Percentiles rank a stretch among this genome's conserved stretches.
phyloP scores from a whole-genome alignment of 2,888 invertebrate genomes.

The Neria commutata region DNA sequence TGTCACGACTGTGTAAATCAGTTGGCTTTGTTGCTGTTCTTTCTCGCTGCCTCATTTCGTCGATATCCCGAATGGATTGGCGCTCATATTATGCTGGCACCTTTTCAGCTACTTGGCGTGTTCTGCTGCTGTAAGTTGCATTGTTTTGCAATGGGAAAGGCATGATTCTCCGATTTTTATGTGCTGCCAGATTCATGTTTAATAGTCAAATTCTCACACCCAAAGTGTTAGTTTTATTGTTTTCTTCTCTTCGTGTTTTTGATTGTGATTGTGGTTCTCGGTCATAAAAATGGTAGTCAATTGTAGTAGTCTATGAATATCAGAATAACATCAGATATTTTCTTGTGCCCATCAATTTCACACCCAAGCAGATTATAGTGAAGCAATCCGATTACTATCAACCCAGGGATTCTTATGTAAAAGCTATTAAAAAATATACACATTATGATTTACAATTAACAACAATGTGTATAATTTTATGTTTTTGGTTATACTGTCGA shows the following conservation, averaged over 20 bases:
- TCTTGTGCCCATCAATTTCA: too few species aligned
- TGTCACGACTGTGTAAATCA: conserved; percentile 45
- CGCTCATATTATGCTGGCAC: neutral
- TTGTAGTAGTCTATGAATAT: too few species aligned
- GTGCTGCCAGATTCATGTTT: neutral
- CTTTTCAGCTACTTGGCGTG: neutral
- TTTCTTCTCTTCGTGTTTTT: neutral
- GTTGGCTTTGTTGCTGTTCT: neutral
- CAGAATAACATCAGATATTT: too few species aligned
- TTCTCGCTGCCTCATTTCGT: neutral
- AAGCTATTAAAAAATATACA: too few species aligned
- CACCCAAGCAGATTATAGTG: too few species aligned
- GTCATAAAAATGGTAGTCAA: neutral
- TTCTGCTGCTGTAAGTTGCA: neutral
- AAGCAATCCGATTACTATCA: too few species aligned
- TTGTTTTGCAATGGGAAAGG: neutral
- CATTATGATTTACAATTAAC: too few species aligned
- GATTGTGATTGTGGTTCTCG: neutral
- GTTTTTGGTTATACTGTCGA: too few species aligned
- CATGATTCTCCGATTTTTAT: neutral
- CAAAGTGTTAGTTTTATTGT: neutral
- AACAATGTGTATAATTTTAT: too few species aligned
- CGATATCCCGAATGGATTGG: neutral
- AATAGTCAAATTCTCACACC: conserved; percentile 3
- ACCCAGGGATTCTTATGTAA: too few species aligned